These are phyloP conservation scores for Xiphophorus hellerii DNA, from an alignment of 2,113 vertebrate species.

Conservation along the genomic window DNA sequence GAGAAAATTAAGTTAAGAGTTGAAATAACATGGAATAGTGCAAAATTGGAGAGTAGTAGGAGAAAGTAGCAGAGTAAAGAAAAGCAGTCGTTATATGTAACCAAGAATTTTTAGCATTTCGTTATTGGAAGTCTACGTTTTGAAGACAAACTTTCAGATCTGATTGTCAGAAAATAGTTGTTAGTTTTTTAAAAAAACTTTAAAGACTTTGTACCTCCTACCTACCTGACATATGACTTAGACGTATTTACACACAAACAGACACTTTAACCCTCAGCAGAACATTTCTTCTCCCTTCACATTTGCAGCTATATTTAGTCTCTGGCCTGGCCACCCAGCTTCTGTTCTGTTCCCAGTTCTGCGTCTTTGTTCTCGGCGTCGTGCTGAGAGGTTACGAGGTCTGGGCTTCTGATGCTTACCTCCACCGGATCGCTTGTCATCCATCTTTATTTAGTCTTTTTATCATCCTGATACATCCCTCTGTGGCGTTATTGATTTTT, in stretches of 20 bases:
- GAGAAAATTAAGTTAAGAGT: no score
- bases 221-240: background rate
- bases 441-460: constrained; percentile 42
- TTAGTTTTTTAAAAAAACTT: background rate
- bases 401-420: constrained; percentile 31
- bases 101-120: no score
- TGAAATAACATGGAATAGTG: no score
- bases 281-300: background rate
- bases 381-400: constrained; percentile 40
- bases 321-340: constrained; percentile 7
- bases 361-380: constrained; percentile 36
- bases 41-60: no score
- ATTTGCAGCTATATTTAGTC: constrained; percentile 20
- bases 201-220: background rate
- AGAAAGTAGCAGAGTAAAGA: no score
- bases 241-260: constrained; percentile 3
- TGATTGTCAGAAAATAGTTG: background rate
- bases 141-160: background rate
- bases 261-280: constrained; percentile 3
- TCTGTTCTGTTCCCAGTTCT: constrained; percentile 9
- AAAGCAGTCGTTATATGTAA: no score
- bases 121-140: background rate
- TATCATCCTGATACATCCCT: constrained; percentile 40
- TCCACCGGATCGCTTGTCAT: constrained; percentile 43
- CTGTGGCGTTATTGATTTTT: constrained; percentile 23